Base-by-base conservation (phyloP, 2,113 vertebrate species). In the Ranitomeya imitator region DNA sequence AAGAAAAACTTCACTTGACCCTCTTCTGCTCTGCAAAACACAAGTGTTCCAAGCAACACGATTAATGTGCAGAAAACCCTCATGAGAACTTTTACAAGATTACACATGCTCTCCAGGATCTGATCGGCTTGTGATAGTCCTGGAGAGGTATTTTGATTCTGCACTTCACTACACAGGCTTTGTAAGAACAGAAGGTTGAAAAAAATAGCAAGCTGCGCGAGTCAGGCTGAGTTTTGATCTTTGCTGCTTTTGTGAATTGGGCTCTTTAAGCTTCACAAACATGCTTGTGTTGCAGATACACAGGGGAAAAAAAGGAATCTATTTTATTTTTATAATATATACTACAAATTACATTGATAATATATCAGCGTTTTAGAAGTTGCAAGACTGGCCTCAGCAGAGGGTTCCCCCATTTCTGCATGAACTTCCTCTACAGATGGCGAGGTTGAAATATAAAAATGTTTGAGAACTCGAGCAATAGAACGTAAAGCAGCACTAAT, bases 51-150 rank as follows among this genome's bases (percentile, higher is more conserved):
- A 74, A 45, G 83, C 55, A 67, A 31, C 71, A 60, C 21, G 69
- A 76, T 76, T 85, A 76, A 74, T 77, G 55, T 73, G 16, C 65
- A 73, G 54, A 76, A 85, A 77, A 31, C 16, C 71, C 84, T 85
- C 71, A 45, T 59, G 84, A 77, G 84, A 85, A 85, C 67, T 31
- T 74, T 77, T 76, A 85, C 84, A 85, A 85, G 51, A 69, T 54
- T 76, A 85, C 69, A 85, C 71, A n/a, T 71, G 65, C 84, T 85
- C 84, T 76, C 26, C 23, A 73, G 84, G 84, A 76, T 85, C 84
- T 45, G 84, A 85, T 59, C 23, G 54, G 84, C n/a, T 45, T 85
- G n/a, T 23, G 54, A 76, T 74, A 85, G 84, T 85, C 54, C 67
- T 76, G 26, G 69, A 85, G 84, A 74, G 84, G 54, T 55, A 57